Evolutionary conservation across 2,113 vertebrate species (phyloP).

Genomic region (Myocastor coypus): DNA sequence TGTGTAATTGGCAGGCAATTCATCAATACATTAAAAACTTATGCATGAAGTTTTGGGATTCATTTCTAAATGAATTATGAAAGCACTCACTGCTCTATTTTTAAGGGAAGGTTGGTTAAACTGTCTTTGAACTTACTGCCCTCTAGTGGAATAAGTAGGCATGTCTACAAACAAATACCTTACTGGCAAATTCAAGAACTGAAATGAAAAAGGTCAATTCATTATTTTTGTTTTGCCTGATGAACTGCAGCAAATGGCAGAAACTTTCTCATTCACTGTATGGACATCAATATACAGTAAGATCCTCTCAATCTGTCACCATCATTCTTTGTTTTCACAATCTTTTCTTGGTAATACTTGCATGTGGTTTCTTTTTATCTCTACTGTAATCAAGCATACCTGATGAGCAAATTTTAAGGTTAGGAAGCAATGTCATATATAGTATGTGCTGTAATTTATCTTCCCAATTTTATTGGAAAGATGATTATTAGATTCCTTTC

Average conservation of each 20-base stretch:
- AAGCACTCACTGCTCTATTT: slow-evolving; percentile 6
- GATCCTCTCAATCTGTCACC: neutral
- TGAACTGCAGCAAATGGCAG: neutral
- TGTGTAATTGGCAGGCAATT: slow-evolving; percentile 2
- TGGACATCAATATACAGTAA: neutral
- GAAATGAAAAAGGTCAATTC: slow-evolving; percentile 41
- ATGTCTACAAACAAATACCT: slow-evolving; percentile 25
- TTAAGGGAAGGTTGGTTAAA: slow-evolving; percentile 12
- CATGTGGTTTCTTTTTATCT: neutral
- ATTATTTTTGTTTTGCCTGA: slow-evolving; percentile 40
- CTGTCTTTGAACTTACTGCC: slow-evolving; percentile 64
- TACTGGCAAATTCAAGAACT: slow-evolving; percentile 30
- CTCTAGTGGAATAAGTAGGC: slow-evolving; percentile 67
- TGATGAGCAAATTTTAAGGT: slow-evolving; percentile 7
- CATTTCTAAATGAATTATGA: slow-evolving; percentile 49
- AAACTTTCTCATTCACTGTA: slow-evolving; percentile 10
- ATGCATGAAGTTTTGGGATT: slow-evolving; percentile 27
- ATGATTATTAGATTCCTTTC: slow-evolving; percentile 27
- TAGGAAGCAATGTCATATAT: slow-evolving; percentile 37
- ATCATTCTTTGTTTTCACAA: neutral
- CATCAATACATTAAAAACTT: slow-evolving; percentile 41
- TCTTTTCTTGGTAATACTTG: slow-evolving; percentile 23
- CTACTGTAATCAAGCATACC: neutral
- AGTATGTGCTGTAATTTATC: neutral
- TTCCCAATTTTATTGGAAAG: slow-evolving; percentile 49